Base-by-base conservation (phyloP, 2,888 invertebrate genomes). In the Cheiracanthium punctorium region DNA sequence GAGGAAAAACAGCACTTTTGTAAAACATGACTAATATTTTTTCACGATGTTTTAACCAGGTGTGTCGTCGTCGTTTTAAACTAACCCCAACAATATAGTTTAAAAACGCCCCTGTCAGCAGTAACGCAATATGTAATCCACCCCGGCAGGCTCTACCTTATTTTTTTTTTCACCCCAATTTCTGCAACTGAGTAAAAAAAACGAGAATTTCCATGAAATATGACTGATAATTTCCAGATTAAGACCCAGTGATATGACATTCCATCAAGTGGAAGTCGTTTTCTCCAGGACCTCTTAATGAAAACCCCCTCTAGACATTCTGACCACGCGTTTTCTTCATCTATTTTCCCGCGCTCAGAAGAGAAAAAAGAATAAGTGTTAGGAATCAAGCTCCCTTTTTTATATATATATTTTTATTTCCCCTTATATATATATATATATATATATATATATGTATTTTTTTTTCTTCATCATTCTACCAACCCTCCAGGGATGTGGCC, bases 221-320 rank as follows among this genome's bases (percentile, higher is more conserved):
- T 84, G 79, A 79, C 84, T 84, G 84, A 84, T 84, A 84, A 84
- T 84, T 84, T 84, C 73, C 41, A 84, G 84, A 84, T 84, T 84
- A 84, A 52, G 79, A 79, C 74, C 43, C 37, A 32, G 58, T 32
- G 84, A 74, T 73, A 79, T 84, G 84, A 79, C 84, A 84, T 84
- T 84, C 84, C 84, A 79, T 84, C 84, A 84, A 84, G 84, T 73
- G 77, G 74, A 70, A 79, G 84, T 72, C 79, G 69, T 84, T 84
- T 82, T 28, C 64, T 74, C n/a, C n/a, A 24, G 30, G 52, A 58
- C 76, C 67, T 29, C 76, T 52, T 79, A 84, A 84, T 79, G 79
- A 79, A 79, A 79, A 24, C 24, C 58, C 48, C 73, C 33, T 71
- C 72, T 52, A 67, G 69, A 64, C 79, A 84, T 84, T 84, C 84